Base-by-base conservation (phyloP, 2,888 invertebrate genomes). In the Drosophila testacea region DNA sequence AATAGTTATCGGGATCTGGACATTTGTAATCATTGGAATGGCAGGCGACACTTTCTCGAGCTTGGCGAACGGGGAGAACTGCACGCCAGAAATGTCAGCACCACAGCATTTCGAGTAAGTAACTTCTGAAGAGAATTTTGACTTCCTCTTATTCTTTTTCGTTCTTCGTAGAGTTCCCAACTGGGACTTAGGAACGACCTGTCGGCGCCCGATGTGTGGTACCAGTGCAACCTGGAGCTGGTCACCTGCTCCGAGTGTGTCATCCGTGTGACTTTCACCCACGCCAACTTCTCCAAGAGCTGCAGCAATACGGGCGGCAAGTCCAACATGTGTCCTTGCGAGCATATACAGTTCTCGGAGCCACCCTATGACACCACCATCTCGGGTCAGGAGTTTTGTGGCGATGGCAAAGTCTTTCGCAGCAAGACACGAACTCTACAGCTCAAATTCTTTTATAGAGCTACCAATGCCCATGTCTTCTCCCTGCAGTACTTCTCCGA, bases 211-310 rank as follows among this genome's bases (percentile, higher is more conserved):
- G 93, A 94, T 69, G 84, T 91, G 34, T 92, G 92, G 92, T 92
- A 92, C 63, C 94, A 94, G 78, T 95, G 95, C 88, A 94, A 94
- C 73, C 91, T 95, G 60, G 95, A 95, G 90, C 92, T 96, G 73
- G 94, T 95, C 44, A 95, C 95, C 3, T 96, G 96, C 88, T 95
- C 96, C 1, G 95, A 95, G 16, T 96, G 96, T 88, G 93, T 95
- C 54, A 94, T 92, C 16, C 90, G 92, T 27, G 90, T 92, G 30
- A 92, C 92, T 13, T 92, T 92, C 36, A 91, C 90, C 1, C 90
- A 90, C 60, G 84, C 91, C 9, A 92, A 92, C 64, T 92, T 93
- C 73, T 91, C 92, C 1, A 92, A 91, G 65, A 90, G 79, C 28
- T 92, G 93, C 69, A 85, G 87, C 36, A 91, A 88, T 36, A 84